Base-by-base conservation (phyloP, 2,888 invertebrate species). In the Sphaeridia pumilis region DNA sequence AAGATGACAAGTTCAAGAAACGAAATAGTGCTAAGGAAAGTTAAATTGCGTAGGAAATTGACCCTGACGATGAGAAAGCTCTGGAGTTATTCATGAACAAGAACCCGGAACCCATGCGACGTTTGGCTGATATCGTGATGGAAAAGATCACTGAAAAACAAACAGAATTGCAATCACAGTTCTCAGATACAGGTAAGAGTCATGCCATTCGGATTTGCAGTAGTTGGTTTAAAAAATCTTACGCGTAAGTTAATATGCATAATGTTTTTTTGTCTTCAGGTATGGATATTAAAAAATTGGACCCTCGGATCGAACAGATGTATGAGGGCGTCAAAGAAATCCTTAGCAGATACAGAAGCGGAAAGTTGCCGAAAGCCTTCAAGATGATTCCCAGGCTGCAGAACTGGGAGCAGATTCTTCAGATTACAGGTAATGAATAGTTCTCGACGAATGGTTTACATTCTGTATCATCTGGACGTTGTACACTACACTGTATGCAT, bases 351-450 rank as follows among this genome's bases (percentile, higher is more conserved):
- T 98, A 95, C 70, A 79, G 97, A 58, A 90, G 88, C 69, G 98
- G 98, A 24, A 94, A 93, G 74, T 74, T 99, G 31, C 98, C 98
- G 0, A 97, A 98, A 71, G 93, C 95, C 1, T 97, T 98, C 70
- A 98, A 99, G 77, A 83, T 94, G 67, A 81, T 98, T 58, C 97
- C 97, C 2, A 82, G 82, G 69, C 74, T 95, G 52, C 77, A 79
- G 54, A 93, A 94, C 71, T 97, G 95, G 95, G 94, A 94, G 69
- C 89, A 93, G 71, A 80, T 89, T 64, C 71, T 89, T 22, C 83
- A 83, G 63, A 76, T 88, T 25, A 87, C 87, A 24, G 75, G 78
- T 70, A 65, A 67, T 55, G 43, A 2, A 26, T 14, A 14, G 31
- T 31, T 31, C 14, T 14, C 10, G 31, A 31, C 31, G 14, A 5